Conservation (phyloP, 1,140 invertebrate species). For the Cotesia chilonis region DNA sequence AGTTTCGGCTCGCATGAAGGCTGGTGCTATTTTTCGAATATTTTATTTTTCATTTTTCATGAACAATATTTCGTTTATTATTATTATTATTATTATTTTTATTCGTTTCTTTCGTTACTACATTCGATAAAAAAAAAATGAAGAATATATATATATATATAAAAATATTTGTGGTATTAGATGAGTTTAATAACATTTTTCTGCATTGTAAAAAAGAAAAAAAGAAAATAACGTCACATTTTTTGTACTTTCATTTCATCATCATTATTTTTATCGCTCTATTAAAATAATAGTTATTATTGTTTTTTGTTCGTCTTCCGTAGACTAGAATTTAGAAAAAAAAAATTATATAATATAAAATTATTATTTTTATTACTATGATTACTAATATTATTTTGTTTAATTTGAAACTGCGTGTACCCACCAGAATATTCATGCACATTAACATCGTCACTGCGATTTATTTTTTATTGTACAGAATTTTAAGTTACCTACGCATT, state of each 20-base stretch:
- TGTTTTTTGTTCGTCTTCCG: neutral
- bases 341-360: neutral
- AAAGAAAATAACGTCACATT: neutral
- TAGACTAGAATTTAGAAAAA: neutral
- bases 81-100: neutral
- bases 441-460: neutral
- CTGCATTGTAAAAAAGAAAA: neutral
- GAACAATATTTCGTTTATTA: neutral
- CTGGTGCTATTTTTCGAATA: conserved; percentile 23
- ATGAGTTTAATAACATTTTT: conserved; percentile 1
- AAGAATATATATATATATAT: too few relatives aligned
- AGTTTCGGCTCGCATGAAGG: conserved; percentile 33
- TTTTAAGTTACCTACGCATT: conserved; percentile 24
- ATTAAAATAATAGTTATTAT: neutral
- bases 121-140: too few relatives aligned
- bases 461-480: conserved; percentile 19
- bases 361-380: neutral
- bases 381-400: neutral
- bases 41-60: neutral
- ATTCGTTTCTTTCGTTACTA: too few relatives aligned
- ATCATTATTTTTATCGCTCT: conserved; percentile 2
- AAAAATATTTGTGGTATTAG: neutral
- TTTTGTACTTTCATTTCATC: conserved; percentile 21
- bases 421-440: too few relatives aligned
- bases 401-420: neutral